Percentiles rank a stretch among this genome's conserved stretches.
These are phyloP conservation scores for Poicephalus meyeri DNA, from an alignment of 2,113 vertebrate species.

Conservation along the genomic window DNA sequence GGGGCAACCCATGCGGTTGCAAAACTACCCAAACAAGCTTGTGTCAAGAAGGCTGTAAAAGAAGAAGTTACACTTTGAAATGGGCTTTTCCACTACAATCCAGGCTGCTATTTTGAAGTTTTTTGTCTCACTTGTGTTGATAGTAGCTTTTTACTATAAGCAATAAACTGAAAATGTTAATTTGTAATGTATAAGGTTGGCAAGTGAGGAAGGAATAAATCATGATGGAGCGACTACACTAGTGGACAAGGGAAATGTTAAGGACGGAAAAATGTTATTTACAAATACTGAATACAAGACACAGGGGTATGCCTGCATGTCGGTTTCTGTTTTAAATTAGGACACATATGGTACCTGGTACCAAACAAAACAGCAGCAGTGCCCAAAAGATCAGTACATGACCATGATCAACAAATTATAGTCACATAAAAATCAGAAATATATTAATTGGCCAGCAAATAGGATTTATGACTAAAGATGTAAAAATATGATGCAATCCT, in stretches of 20 bases:
- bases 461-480: background rate
- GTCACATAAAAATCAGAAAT: background rate
- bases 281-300: background rate
- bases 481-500: background rate
- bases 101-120: background rate
- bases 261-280: background rate
- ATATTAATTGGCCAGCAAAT: background rate
- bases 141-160: background rate
- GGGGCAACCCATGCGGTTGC: background rate
- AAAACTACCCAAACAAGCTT: background rate
- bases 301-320: background rate
- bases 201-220: background rate
- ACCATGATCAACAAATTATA: background rate
- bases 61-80: background rate
- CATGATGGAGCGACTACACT: background rate
- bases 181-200: background rate
- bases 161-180: background rate
- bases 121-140: background rate
- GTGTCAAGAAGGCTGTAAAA: background rate
- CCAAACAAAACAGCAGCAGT: background rate
- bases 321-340: background rate
- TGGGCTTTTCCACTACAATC: background rate
- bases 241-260: background rate
- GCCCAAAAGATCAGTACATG: background rate
- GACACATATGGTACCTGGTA: background rate